Percentiles rank a stretch among this genome's conserved stretches.
Conservation (phyloP, 2,888 invertebrate genomes). For the Conistra vaccinii region DNA sequence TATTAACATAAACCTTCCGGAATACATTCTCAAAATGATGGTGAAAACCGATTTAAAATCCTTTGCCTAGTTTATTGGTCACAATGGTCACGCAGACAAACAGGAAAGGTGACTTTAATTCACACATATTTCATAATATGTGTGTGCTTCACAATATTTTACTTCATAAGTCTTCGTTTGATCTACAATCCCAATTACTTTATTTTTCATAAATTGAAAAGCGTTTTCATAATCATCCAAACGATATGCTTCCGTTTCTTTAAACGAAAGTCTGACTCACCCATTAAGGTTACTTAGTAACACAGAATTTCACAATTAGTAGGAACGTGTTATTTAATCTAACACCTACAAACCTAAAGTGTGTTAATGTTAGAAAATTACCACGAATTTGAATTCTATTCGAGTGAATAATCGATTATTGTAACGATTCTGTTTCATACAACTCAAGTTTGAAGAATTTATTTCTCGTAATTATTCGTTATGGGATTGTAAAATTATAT, state of each 20-base stretch:
- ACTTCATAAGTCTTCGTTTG: constrained; percentile 3
- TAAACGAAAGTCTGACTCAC: constrained; percentile 47
- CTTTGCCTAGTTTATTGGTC: too few species aligned
- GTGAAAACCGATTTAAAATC: too few species aligned
- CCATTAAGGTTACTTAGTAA: constrained; percentile 53
- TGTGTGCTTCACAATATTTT: too few species aligned
- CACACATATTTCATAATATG: too few species aligned
- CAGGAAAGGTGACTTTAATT: too few species aligned
- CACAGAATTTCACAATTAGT: constrained; percentile 58
- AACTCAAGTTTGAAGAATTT: constrained; percentile 24
- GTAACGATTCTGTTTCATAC: constrained; percentile 36
- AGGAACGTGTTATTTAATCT: constrained; percentile 48
- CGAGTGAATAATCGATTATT: constrained; percentile 46
- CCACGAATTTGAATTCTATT: constrained; percentile 40
- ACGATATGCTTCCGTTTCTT: constrained; percentile 30
- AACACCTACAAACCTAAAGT: constrained; percentile 37
- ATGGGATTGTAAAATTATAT: constrained; percentile 62
- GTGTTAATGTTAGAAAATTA: constrained; percentile 54
- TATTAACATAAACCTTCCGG: too few species aligned
- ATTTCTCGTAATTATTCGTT: constrained; percentile 43
- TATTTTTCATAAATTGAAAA: constrained; percentile 27
- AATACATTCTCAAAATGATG: too few species aligned
- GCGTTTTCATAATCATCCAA: constrained; percentile 21
- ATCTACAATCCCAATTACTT: constrained; percentile 25
- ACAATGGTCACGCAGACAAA: too few species aligned